Evolutionary conservation across 92 coral and sea anemone genomes (phyloP).

Genomic region (Porites rus): DNA sequence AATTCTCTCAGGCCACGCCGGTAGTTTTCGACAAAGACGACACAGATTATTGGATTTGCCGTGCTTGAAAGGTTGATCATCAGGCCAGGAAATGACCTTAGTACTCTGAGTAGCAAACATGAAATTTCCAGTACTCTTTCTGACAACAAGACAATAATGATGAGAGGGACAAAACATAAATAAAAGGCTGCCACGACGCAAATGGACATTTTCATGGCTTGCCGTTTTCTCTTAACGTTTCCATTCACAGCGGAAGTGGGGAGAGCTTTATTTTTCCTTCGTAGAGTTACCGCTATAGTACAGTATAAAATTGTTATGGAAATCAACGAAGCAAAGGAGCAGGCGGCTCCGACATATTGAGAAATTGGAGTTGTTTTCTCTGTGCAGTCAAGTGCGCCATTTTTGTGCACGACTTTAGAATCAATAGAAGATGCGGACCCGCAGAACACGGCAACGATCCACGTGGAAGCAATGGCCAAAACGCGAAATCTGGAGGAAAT

Average conservation of each 20-base stretch:
- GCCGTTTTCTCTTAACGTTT: background rate
- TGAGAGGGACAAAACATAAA: background rate
- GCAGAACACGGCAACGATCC: slow-evolving; percentile 38
- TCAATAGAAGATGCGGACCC: slow-evolving; percentile 8
- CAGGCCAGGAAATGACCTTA: background rate
- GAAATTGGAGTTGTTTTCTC: background rate
- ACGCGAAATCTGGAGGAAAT: slow-evolving; percentile 49
- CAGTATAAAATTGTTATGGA: background rate
- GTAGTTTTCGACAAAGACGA: background rate
- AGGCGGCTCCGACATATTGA: background rate
- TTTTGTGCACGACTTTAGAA: background rate
- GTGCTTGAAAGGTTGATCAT: background rate
- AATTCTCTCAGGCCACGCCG: background rate
- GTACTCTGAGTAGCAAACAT: background rate
- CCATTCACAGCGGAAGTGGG: background rate
- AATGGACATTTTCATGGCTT: background rate
- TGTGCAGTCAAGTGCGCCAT: background rate
- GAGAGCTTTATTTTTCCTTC: background rate
- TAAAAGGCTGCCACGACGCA: background rate
- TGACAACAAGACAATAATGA: background rate
- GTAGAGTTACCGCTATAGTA: background rate
- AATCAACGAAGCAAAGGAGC: slow-evolving; percentile 41
- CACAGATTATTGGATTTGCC: background rate
- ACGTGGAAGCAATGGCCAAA: slow-evolving; percentile 32
- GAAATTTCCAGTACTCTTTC: background rate